A percentile compares a stretch with the other conserved stretches of the same genome.
Evolutionary conservation across 1,140 invertebrate genomes (phyloP).

Genomic region (Pygmarrhopalites habei): DNA sequence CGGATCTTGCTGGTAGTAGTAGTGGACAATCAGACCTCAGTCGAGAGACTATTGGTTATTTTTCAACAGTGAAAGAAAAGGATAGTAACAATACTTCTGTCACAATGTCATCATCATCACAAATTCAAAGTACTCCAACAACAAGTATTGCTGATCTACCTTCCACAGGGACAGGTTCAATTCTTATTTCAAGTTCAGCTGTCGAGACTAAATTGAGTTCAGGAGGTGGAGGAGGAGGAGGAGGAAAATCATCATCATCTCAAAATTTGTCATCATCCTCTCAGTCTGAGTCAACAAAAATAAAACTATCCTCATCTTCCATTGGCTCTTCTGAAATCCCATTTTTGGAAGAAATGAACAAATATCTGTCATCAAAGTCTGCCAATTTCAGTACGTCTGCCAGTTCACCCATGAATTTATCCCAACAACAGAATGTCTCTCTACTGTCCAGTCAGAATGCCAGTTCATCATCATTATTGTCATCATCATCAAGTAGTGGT

Average conservation of each 20-base stretch:
- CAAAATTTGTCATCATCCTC: not conserved
- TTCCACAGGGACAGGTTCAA: not conserved
- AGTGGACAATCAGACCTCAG: too few relatives aligned
- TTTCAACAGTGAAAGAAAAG: too few relatives aligned
- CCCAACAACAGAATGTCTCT: not conserved
- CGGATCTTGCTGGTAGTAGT: too few relatives aligned
- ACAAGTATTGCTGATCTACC: too few relatives aligned
- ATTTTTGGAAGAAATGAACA: slow-evolving; percentile 14
- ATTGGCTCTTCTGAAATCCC: slow-evolving; percentile 4
- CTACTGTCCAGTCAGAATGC: too few relatives aligned
- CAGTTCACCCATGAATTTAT: slow-evolving; percentile 6
- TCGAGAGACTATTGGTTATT: too few relatives aligned
- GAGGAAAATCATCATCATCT: not conserved
- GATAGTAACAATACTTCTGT: too few relatives aligned
- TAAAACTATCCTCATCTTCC: not conserved
- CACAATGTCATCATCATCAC: too few relatives aligned
- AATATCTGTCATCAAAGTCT: not conserved
- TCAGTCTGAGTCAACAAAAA: slow-evolving; percentile 7
- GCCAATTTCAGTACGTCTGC: not conserved
- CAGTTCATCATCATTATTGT: not conserved
- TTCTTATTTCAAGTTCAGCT: too few relatives aligned
- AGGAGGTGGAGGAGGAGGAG: not conserved
- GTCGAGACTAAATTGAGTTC: too few relatives aligned
- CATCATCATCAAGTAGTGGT: not conserved
- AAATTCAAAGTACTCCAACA: too few relatives aligned